Base-by-base conservation (phyloP, 2,888 invertebrate species). In the Trichopria drosophilae region DNA sequence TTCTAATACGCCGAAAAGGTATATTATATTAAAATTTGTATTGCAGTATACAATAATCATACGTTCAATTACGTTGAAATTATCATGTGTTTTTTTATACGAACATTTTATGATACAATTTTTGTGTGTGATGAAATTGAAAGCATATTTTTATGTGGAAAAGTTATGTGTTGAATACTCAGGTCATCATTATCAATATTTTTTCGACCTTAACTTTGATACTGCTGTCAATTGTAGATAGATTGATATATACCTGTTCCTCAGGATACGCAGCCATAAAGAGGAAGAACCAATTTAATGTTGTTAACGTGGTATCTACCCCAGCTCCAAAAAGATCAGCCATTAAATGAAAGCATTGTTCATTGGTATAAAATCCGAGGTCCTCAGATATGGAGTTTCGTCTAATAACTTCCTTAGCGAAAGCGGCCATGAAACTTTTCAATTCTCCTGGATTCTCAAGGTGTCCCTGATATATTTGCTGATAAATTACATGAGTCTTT, bases 261-360 rank as follows among this genome's bases (percentile, higher is more conserved):
- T 82, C 77, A 2, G 82, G 83, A 73, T 88, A 73, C 29, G 81
- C 76, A 1, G 90, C 87, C 81, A 93, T 81, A 60, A 84, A 89
- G 13, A 93, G 77, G 12, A 93, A 72, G 64, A 88, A 86, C 93
- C 93, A 93, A 22, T 88, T 80, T 22, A 93, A 67, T 0, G 91
- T 89, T 0, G 87, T 84, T 47, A 89, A 76, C 0, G 90, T 87
- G 0, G 93, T 93, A 64, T 93, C 93, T 41, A 90, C 80, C 4
- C 91, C 90, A 10, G 93, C 93, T 0, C 92, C 91, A 67, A 90
- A 90, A 67, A 93, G 78, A 73, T 93, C 93, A 3, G 88, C 88
- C 52, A 92, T 69, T 20, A 92, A 77, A 71, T 86, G 88, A 60
- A 84, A 76, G 66, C 90, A 77, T 68, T 93, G 92, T 44, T 82